A percentile compares a stretch with the other conserved stretches of the same genome.
phyloP scores from a whole-genome alignment of 1,140 invertebrate genomes.

The Drosophila subobscura region DNA sequence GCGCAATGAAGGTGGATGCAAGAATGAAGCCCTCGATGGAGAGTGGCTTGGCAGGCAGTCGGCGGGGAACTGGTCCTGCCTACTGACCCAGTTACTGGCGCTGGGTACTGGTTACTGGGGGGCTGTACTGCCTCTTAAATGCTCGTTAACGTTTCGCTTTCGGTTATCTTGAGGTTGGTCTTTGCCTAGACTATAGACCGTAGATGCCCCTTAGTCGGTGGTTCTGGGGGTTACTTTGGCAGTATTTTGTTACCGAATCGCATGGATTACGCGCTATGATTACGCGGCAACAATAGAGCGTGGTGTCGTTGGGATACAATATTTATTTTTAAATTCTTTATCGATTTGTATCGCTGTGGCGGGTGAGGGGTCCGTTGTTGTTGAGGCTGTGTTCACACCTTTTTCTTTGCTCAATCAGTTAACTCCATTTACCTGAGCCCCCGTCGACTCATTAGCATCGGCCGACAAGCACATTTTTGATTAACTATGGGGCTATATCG shows the following conservation, averaged over 20 bases:
- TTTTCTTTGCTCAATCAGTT: no score
- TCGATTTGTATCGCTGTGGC: slow-evolving; percentile 30
- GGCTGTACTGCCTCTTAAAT: slow-evolving; percentile 28
- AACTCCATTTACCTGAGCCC: no score
- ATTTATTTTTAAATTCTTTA: slow-evolving; percentile 49
- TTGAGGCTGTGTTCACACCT: no score
- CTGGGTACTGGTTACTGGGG: slow-evolving; percentile 20
- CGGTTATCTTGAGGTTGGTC: slow-evolving; percentile 11
- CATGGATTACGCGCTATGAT: no score
- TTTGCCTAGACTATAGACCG: not conserved
- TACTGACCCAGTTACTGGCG: slow-evolving; percentile 55
- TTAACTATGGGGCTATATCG: slow-evolving; percentile 4
- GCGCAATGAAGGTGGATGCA: slow-evolving; percentile 6
- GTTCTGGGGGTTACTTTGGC: slow-evolving; percentile 34
- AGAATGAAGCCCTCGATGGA: slow-evolving; percentile 34
- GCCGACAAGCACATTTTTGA: slow-evolving; percentile 14
- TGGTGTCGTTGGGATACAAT: slow-evolving; percentile 11
- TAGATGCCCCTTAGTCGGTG: slow-evolving; percentile 7
- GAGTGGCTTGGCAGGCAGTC: slow-evolving; percentile 20
- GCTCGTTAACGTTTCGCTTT: slow-evolving; percentile 28
- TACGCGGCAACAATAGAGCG: no score
- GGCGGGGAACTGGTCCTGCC: slow-evolving; percentile 15
- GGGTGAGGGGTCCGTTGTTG: not conserved
- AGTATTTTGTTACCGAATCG: slow-evolving; percentile 34
- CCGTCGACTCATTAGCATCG: slow-evolving; percentile 1